Conservation (phyloP, 2,113 vertebrate genomes). For the Brachyhypopomus gauderio region DNA sequence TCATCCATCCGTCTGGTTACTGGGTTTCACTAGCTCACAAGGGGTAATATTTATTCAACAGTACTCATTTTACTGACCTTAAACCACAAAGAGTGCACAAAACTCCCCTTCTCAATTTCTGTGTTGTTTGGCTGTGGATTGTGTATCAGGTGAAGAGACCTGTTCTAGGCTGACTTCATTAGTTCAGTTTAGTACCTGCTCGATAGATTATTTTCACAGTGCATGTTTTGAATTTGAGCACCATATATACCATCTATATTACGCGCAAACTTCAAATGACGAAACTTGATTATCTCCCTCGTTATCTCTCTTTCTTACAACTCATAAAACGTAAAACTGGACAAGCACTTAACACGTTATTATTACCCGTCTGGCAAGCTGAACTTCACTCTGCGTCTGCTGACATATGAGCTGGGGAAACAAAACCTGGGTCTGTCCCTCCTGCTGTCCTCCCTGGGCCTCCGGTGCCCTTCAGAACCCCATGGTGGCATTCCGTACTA, state of each 20-base stretch:
- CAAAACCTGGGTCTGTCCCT: slow-evolving; percentile 57
- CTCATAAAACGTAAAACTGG: slow-evolving; percentile 15
- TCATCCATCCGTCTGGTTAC: slow-evolving; percentile 38
- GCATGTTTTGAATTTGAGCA: slow-evolving; percentile 12
- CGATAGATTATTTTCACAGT: neutral
- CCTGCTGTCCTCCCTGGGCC: slow-evolving; percentile 61
- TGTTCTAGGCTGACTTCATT: neutral
- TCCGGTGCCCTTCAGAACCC: slow-evolving; percentile 61
- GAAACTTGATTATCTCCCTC: neutral
- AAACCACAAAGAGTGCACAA: slow-evolving; percentile 18
- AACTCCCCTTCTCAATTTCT: slow-evolving; percentile 11
- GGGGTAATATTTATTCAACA: slow-evolving; percentile 35
- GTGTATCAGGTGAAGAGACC: slow-evolving; percentile 2
- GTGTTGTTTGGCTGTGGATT: slow-evolving; percentile 6
- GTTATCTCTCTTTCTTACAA: slow-evolving; percentile 10
- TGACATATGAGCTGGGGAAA: slow-evolving; percentile 51
- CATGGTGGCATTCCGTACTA: slow-evolving; percentile 69
- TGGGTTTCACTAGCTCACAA: slow-evolving; percentile 38
- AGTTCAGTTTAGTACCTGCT: neutral
- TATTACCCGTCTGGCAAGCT: slow-evolving; percentile 29
- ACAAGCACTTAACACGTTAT: slow-evolving; percentile 29
- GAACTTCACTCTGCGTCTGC: slow-evolving; percentile 41
- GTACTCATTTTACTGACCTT: slow-evolving; percentile 30
- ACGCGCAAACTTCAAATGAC: neutral
- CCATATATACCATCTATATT: neutral